These are phyloP conservation scores for Spea hammondii DNA, from an alignment of 2,797 vertebrate species.

Conservation along the genomic window DNA sequence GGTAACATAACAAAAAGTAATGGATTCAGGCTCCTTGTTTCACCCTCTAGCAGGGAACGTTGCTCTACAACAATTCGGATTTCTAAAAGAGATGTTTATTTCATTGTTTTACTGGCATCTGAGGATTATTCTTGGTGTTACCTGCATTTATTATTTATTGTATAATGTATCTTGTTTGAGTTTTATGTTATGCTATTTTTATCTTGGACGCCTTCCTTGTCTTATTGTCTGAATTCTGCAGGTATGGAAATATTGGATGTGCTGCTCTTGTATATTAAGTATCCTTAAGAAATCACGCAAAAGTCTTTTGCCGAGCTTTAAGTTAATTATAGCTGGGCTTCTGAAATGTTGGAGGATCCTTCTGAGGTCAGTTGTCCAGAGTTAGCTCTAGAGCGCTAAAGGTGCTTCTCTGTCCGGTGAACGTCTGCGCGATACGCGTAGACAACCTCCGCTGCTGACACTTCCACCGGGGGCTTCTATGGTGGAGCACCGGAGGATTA, in stretches of 20 bases:
- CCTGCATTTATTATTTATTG: constrained; percentile 8
- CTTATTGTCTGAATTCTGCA: too few species aligned
- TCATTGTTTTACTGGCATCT: background rate
- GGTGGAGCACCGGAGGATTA: too few species aligned
- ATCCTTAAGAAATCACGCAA: background rate
- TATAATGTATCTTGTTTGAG: background rate
- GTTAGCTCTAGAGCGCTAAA: too few species aligned
- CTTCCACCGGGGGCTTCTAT: too few species aligned
- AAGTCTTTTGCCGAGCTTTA: too few species aligned
- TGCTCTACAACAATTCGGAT: background rate
- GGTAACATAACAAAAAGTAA: constrained; percentile 5
- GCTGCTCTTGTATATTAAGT: background rate
- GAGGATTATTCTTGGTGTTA: constrained; percentile 1
- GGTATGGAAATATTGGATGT: background rate
- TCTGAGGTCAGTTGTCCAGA: too few species aligned
- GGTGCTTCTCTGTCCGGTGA: too few species aligned
- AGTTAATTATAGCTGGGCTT: too few species aligned
- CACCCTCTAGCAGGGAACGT: background rate
- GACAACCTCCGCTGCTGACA: too few species aligned
- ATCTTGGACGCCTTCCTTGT: background rate
- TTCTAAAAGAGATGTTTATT: constrained; percentile 7
- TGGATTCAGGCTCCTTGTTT: background rate
- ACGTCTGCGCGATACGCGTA: too few species aligned
- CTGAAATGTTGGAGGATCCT: too few species aligned
- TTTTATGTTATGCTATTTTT: constrained; percentile 6